Evolutionary conservation across 2,888 invertebrate species (phyloP).

Genomic region (Acronicta alni): DNA sequence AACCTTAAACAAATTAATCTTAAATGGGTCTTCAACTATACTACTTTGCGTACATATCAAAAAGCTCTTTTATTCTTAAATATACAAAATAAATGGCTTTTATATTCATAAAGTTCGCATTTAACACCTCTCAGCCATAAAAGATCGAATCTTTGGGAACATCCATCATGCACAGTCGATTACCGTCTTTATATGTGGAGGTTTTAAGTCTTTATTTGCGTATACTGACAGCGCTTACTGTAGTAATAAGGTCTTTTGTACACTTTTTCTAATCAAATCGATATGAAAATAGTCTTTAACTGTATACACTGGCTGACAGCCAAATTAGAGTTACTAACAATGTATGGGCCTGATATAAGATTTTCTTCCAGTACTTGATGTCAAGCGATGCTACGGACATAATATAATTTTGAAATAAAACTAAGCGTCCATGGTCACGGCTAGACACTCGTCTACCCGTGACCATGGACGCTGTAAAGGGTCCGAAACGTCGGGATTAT

Average conservation of each 20-base stretch:
- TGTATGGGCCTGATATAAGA: slow-evolving; percentile 25
- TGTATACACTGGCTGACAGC: slow-evolving; percentile 64
- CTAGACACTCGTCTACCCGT: too few relatives aligned
- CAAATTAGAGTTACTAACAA: slow-evolving; percentile 65
- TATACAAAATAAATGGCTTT: slow-evolving; percentile 43
- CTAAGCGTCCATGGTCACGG: too few relatives aligned
- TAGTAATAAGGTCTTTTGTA: slow-evolving; percentile 44
- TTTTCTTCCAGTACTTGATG: slow-evolving; percentile 8
- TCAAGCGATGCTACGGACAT: slow-evolving; percentile 8
- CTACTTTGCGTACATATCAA: slow-evolving; percentile 27
- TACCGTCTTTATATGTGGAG: slow-evolving; percentile 12
- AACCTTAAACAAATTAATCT: not conserved
- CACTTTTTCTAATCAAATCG: slow-evolving; percentile 65
- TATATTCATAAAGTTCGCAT: slow-evolving; percentile 45
- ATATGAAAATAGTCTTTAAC: slow-evolving; percentile 61
- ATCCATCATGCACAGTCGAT: slow-evolving; percentile 18
- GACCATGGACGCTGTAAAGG: too few relatives aligned
- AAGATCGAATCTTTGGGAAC: slow-evolving; percentile 40
- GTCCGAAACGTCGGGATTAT: too few relatives aligned
- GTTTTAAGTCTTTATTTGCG: slow-evolving; percentile 19
- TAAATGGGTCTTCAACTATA: not conserved
- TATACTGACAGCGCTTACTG: slow-evolving; percentile 25
- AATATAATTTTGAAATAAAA: too few relatives aligned
- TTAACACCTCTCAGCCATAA: slow-evolving; percentile 47
- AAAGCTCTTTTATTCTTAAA: slow-evolving; percentile 35